Conservation (phyloP, 2,797 vertebrate species). For the Toxotes lorentzi region DNA sequence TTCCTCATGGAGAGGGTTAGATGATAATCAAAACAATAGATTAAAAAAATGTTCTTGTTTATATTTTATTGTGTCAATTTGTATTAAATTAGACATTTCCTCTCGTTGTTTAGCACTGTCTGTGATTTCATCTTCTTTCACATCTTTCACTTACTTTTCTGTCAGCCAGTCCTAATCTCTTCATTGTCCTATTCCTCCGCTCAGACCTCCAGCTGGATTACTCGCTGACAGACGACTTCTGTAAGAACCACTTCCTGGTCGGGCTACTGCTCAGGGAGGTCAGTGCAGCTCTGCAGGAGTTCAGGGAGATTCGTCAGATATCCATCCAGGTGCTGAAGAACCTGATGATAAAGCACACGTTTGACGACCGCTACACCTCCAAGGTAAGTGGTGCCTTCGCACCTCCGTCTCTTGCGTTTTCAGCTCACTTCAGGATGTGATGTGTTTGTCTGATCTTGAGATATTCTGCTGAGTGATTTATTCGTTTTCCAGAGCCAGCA, state of each 20-base stretch:
- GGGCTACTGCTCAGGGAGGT: constrained; percentile 95
- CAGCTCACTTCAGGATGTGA: neutral
- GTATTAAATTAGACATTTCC: neutral
- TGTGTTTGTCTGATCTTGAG: neutral
- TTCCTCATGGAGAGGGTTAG: constrained; percentile 7
- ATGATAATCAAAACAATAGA: neutral
- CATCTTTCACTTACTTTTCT: constrained; percentile 4
- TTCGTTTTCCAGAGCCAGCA: constrained; percentile 92
- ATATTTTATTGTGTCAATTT: neutral
- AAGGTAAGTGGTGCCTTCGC: constrained; percentile 82
- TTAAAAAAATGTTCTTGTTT: neutral
- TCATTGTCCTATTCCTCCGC: constrained; percentile 38
- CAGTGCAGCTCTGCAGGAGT: constrained; percentile 92
- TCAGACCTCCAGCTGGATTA: constrained; percentile 97
- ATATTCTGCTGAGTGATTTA: constrained; percentile 17
- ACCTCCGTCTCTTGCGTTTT: neutral
- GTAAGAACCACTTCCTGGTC: constrained; percentile 97
- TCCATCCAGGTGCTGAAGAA: constrained; percentile 95
- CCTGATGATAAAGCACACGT: constrained; percentile 97
- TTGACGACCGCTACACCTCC: constrained; percentile 93
- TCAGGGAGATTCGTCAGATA: constrained; percentile 93
- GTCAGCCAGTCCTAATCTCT: constrained; percentile 30
- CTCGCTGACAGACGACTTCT: constrained; percentile 96
- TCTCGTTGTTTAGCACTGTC: constrained; percentile 5
- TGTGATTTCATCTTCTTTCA: constrained; percentile 20